phyloP scores from a whole-genome alignment of 2,113 vertebrate species.

The Pica pica region DNA sequence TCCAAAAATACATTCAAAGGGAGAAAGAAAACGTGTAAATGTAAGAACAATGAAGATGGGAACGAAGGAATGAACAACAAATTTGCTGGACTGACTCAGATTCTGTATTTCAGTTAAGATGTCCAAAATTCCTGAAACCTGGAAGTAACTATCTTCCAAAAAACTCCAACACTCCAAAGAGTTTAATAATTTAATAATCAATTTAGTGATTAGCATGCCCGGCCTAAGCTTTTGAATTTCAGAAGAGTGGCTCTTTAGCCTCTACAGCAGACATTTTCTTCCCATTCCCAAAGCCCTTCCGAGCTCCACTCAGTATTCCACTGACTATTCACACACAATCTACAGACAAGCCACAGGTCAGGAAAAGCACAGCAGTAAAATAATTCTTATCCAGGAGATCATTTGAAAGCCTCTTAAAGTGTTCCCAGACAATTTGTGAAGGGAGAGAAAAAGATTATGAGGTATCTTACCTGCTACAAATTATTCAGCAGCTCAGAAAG shows the following conservation, averaged over 20 bases:
- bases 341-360: background rate
- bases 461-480: background rate
- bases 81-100: background rate
- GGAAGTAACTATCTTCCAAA: background rate
- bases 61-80: background rate
- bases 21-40: background rate
- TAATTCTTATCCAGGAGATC: conserved; percentile 10
- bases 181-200: background rate
- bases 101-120: background rate
- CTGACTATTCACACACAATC: background rate
- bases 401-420: background rate
- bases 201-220: background rate
- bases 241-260: background rate
- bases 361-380: background rate
- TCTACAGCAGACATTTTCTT: background rate
- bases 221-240: background rate
- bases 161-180: background rate
- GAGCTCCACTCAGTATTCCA: background rate
- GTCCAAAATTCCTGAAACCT: background rate
- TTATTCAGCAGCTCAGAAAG: background rate
- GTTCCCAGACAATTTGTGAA: background rate
- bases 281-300: background rate
- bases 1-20: background rate
- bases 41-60: background rate
- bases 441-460: background rate